Evolutionary conservation across 2,797 vertebrate species (phyloP).

Genomic region (Ispidina picta): DNA sequence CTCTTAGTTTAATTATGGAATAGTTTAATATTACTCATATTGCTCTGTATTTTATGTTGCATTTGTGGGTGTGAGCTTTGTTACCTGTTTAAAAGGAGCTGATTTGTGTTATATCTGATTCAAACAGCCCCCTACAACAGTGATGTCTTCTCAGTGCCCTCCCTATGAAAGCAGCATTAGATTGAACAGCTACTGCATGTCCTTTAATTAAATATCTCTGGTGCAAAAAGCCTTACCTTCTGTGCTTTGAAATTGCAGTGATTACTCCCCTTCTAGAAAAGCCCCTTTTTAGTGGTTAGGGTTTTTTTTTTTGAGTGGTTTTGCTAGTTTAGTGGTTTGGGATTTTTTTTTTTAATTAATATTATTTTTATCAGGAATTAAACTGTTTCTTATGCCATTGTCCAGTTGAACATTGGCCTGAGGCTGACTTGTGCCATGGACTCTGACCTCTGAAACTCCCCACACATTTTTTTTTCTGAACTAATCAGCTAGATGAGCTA

Average conservation of each 20-base stretch:
- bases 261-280: slow-evolving; percentile 50
- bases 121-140: rapidly evolving
- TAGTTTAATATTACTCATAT: background rate
- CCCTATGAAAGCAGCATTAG: background rate
- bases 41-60: background rate
- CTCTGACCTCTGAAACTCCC: slow-evolving; percentile 55
- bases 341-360: background rate
- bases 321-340: background rate
- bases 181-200: slow-evolving; percentile 20
- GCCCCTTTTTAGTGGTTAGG: background rate
- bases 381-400: slow-evolving; percentile 38
- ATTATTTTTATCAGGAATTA: background rate
- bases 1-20: background rate
- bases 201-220: slow-evolving; percentile 65
- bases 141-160: background rate
- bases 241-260: slow-evolving; percentile 35
- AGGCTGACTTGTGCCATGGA: slow-evolving; percentile 40
- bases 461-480: slow-evolving; percentile 45
- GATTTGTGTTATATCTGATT: background rate
- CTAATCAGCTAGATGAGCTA: slow-evolving; percentile 66
- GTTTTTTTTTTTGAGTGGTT: background rate
- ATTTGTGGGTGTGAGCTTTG: background rate
- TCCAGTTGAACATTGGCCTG: slow-evolving; percentile 54
- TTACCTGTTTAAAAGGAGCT: background rate
- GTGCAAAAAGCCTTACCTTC: slow-evolving; percentile 48